phyloP scores from a whole-genome alignment of 2,113 vertebrate genomes.

The Empidonax traillii region DNA sequence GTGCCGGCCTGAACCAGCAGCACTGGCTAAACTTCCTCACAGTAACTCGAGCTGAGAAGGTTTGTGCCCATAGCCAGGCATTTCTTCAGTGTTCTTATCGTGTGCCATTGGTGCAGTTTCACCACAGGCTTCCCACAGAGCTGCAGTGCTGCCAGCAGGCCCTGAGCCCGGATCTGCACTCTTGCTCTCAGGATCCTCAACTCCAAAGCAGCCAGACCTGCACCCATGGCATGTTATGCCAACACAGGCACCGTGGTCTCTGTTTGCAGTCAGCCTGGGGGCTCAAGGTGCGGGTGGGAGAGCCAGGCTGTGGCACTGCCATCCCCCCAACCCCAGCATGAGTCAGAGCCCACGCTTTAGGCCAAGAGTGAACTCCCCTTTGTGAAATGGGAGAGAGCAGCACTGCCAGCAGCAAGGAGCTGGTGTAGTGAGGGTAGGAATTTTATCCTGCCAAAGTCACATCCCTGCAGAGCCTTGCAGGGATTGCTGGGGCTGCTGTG shows the following conservation, averaged over 20 bases:
- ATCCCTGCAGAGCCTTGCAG: not conserved
- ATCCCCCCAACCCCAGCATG: rapidly evolving
- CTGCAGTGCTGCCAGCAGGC: not conserved
- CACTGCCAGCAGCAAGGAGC: not conserved
- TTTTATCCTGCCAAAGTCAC: not conserved
- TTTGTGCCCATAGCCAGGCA: not conserved
- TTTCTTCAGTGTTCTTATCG: not conserved
- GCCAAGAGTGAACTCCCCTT: not conserved
- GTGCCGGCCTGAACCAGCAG: not conserved
- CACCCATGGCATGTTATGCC: not conserved
- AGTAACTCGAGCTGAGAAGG: not conserved
- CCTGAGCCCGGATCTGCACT: not conserved
- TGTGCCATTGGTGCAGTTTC: not conserved
- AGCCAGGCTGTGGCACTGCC: not conserved
- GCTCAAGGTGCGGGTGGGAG: not conserved
- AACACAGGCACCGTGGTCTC: not conserved
- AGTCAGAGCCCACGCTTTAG: not conserved
- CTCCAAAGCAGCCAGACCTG: not conserved
- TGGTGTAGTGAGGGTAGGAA: not conserved
- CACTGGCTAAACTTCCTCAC: not conserved
- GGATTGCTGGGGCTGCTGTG: not conserved
- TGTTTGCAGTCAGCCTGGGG: not conserved
- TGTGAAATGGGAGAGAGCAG: not conserved
- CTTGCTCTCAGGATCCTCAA: not conserved
- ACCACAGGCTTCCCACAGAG: not conserved